These are phyloP conservation scores for Panonychus citri DNA, from an alignment of 1,140 invertebrate genomes.

Conservation along the genomic window DNA sequence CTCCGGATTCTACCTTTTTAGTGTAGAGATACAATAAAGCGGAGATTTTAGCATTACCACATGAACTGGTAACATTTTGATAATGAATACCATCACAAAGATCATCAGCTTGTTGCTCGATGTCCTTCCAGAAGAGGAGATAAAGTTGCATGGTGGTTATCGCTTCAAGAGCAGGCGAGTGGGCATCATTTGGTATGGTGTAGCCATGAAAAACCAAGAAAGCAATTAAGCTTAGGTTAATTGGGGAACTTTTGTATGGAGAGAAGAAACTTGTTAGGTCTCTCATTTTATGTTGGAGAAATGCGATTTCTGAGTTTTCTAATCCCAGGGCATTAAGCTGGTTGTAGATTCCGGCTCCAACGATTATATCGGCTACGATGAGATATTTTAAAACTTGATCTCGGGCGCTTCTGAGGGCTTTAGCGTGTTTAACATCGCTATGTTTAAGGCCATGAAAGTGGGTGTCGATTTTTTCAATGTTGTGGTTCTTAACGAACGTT, in stretches of 20 bases:
- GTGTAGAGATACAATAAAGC: too few relatives aligned
- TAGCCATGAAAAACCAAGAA: too few relatives aligned
- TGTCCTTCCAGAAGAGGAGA: constrained; percentile 24
- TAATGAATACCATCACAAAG: too few relatives aligned
- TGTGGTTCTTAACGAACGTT: too few relatives aligned
- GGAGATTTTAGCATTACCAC: too few relatives aligned
- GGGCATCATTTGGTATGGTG: too few relatives aligned
- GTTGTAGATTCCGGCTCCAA: not conserved
- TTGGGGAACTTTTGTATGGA: too few relatives aligned
- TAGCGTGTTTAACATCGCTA: not conserved
- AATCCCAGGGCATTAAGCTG: not conserved
- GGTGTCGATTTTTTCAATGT: not conserved
- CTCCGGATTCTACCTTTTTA: too few relatives aligned
- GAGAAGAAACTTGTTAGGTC: too few relatives aligned
- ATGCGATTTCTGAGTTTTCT: not conserved
- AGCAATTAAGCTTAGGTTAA: too few relatives aligned
- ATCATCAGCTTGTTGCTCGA: too few relatives aligned
- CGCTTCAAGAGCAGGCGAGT: constrained; percentile 32
- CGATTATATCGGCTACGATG: not conserved
- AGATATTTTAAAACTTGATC: not conserved
- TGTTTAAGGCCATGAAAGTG: not conserved
- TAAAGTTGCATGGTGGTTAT: not conserved
- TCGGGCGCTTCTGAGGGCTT: not conserved
- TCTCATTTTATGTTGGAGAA: not conserved
- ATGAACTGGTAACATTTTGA: too few relatives aligned